Percentiles rank a stretch among this genome's conserved stretches.
phyloP scores from a whole-genome alignment of 2,888 invertebrate species.

The Oscheius sp. region DNA sequence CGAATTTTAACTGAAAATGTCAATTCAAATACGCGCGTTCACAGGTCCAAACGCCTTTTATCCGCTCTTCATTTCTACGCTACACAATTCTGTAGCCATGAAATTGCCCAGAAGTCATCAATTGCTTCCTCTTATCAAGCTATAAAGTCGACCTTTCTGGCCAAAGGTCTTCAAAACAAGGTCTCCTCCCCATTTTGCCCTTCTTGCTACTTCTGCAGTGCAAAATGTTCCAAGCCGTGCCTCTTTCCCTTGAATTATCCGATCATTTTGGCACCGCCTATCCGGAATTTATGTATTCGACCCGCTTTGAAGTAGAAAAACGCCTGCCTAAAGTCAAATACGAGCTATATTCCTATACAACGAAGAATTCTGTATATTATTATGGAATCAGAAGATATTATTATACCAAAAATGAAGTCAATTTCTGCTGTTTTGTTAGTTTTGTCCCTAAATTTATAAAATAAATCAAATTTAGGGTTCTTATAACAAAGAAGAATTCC shows the following conservation, averaged over 20 bases:
- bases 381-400: not conserved
- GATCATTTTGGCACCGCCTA: not conserved
- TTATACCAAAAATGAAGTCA: not conserved
- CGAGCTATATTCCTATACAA: not conserved
- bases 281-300: not conserved
- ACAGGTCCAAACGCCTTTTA: too few relatives aligned
- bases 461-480: not conserved
- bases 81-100: too few relatives aligned
- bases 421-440: not conserved
- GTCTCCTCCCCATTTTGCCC: too few relatives aligned
- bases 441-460: not conserved
- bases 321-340: not conserved
- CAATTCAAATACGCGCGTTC: too few relatives aligned
- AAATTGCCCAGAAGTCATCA: too few relatives aligned
- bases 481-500: not conserved
- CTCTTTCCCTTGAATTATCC: not conserved
- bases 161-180: not conserved
- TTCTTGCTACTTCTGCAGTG: too few relatives aligned
- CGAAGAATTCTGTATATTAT: not conserved
- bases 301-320: not conserved
- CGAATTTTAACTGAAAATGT: too few relatives aligned
- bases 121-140: too few relatives aligned
- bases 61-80: too few relatives aligned
- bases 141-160: too few relatives aligned
- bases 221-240: constrained; percentile 1